A percentile compares a stretch with the other conserved stretches of the same genome.
Conservation (phyloP, 2,113 vertebrate species). For the Odobenus rosmarus region DNA sequence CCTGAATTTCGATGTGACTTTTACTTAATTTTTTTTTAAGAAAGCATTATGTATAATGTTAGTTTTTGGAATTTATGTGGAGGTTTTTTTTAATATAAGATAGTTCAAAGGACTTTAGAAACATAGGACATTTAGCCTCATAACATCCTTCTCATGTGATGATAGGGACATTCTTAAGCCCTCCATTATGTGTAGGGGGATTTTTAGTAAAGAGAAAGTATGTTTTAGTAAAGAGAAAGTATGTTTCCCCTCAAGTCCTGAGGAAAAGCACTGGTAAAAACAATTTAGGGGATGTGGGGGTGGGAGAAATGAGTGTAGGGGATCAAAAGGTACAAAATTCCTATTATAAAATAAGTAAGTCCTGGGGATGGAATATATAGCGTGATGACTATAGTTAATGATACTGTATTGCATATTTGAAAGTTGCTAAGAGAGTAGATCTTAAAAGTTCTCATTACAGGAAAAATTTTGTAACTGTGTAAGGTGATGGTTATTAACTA, state of each 20-base stretch:
- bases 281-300: not conserved
- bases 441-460: not conserved
- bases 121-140: not conserved
- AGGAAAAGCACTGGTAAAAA: not conserved
- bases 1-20: not conserved
- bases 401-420: not conserved
- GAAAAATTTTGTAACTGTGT: not conserved
- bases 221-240: not conserved
- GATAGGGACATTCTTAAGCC: not conserved
- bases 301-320: not conserved
- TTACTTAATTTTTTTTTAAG: not conserved
- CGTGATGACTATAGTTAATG: not conserved
- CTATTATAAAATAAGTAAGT: not conserved
- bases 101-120: not conserved
- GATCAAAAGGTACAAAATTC: not conserved
- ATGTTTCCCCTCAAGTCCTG: not conserved
- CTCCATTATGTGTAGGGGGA: not conserved
- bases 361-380: not conserved
- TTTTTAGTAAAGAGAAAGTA: not conserved
- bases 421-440: not conserved
- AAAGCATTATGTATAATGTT: not conserved
- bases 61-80: not conserved
- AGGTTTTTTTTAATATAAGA: not conserved
- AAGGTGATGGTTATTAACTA: not conserved
- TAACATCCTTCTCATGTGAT: not conserved